These are phyloP conservation scores for Halichondria panicea DNA, from an alignment of 37 sponge, comb jelly and placozoan genomes.

Conservation along the genomic window DNA sequence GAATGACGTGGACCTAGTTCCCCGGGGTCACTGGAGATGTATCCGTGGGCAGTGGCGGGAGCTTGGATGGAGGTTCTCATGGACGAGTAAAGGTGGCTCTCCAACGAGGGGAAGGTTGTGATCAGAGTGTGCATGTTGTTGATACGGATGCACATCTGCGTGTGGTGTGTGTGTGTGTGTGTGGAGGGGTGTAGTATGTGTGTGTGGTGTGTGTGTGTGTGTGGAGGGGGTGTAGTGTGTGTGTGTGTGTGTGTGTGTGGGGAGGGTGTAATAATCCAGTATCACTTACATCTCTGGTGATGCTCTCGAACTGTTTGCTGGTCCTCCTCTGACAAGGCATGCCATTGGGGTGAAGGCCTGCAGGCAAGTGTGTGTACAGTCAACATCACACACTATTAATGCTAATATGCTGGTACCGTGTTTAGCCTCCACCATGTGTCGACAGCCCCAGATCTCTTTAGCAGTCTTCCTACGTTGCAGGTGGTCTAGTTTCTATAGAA, in stretches of 20 bases:
- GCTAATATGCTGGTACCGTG: slow-evolving; percentile 53
- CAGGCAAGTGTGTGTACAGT: neutral
- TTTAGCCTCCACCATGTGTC: slow-evolving; percentile 66
- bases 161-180: neutral
- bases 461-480: slow-evolving; percentile 47
- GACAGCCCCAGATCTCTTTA: slow-evolving; percentile 76
- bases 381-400: neutral
- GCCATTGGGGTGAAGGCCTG: slow-evolving; percentile 68
- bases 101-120: slow-evolving; percentile 47
- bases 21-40: slow-evolving; percentile 44
- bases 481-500: slow-evolving; percentile 50
- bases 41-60: slow-evolving; percentile 31
- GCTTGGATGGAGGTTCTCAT: neutral
- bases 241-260: neutral
- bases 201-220: neutral
- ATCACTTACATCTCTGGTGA: slow-evolving; percentile 62
- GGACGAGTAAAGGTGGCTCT: slow-evolving; percentile 39
- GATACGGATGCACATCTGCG: slow-evolving; percentile 74
- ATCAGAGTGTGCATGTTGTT: slow-evolving; percentile 69
- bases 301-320: slow-evolving; percentile 30
- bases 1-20: neutral
- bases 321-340: slow-evolving; percentile 57
- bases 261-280: neutral
- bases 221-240: neutral
- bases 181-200: neutral